Evolutionary conservation across 2,797 vertebrate species (phyloP).

Genomic region (Sebastes diploproa): DNA sequence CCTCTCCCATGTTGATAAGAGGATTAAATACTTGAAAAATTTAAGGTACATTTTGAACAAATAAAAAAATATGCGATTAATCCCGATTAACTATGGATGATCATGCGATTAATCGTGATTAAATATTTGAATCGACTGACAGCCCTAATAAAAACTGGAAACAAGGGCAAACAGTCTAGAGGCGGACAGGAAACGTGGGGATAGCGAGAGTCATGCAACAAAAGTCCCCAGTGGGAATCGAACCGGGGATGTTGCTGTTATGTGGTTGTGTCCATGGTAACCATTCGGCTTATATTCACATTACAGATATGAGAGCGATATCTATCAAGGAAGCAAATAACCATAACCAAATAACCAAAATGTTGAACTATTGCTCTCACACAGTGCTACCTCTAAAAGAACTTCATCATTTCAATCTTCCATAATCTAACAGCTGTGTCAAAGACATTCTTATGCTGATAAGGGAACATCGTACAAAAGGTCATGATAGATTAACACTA

Average conservation of each 20-base stretch:
- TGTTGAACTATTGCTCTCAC: not conserved
- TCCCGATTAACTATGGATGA: too few species aligned
- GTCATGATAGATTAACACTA: not conserved
- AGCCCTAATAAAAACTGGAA: too few species aligned
- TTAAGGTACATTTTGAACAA: too few species aligned
- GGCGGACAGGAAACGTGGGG: not conserved
- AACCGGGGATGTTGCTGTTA: not conserved
- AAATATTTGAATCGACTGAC: too few species aligned
- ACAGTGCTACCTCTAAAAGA: not conserved
- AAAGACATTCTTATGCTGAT: not conserved
- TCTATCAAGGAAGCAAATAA: not conserved
- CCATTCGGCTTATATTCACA: not conserved
- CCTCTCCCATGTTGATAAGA: too few species aligned
- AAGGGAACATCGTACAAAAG: not conserved
- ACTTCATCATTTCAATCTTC: not conserved
- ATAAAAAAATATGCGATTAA: too few species aligned
- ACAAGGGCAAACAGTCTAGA: not conserved
- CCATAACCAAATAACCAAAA: not conserved
- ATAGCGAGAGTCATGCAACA: not conserved
- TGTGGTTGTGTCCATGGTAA: not conserved
- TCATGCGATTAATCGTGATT: too few species aligned
- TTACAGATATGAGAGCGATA: not conserved
- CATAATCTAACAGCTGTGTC: not conserved
- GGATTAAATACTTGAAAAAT: accelerated
- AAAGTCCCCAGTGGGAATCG: too few species aligned